A percentile compares a stretch with the other conserved stretches of the same genome.
Evolutionary conservation across 2,888 invertebrate species (phyloP).

Genomic region (Rhamphomyia laevipes): DNA sequence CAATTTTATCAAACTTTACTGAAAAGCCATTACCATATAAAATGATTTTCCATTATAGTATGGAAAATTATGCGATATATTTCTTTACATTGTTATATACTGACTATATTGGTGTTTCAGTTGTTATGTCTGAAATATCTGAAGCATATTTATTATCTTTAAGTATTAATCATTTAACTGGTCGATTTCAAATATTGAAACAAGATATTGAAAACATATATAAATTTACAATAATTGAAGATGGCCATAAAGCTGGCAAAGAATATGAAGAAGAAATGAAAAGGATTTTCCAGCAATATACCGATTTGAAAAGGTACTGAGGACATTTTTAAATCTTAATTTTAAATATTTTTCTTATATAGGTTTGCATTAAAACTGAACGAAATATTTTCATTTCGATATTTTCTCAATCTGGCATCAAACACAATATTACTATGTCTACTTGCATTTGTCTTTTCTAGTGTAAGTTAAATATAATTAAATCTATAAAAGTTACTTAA

Average conservation of each 20-base stretch:
- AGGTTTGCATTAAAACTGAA: not conserved
- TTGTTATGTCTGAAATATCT: no score
- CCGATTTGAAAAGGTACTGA: not conserved
- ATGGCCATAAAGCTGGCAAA: not conserved
- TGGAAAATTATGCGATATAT: no score
- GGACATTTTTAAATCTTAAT: not conserved
- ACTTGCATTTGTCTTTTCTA: not conserved
- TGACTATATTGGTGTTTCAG: no score
- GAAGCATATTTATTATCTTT: no score
- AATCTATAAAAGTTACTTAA: no score
- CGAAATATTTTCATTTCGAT: not conserved
- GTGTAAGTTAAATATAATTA: not conserved
- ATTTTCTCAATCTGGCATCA: not conserved
- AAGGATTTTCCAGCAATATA: not conserved
- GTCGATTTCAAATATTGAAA: not conserved
- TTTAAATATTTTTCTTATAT: not conserved
- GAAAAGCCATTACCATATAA: no score
- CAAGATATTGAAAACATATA: not conserved
- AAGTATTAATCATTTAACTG: not conserved
- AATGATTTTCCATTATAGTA: no score
- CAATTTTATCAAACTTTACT: no score
- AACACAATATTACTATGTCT: not conserved
- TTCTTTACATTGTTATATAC: no score
- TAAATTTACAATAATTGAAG: not conserved
- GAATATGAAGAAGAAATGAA: not conserved